Evolutionary conservation across 2,888 invertebrate species (phyloP).

Genomic region (Apocheima hispidaria): DNA sequence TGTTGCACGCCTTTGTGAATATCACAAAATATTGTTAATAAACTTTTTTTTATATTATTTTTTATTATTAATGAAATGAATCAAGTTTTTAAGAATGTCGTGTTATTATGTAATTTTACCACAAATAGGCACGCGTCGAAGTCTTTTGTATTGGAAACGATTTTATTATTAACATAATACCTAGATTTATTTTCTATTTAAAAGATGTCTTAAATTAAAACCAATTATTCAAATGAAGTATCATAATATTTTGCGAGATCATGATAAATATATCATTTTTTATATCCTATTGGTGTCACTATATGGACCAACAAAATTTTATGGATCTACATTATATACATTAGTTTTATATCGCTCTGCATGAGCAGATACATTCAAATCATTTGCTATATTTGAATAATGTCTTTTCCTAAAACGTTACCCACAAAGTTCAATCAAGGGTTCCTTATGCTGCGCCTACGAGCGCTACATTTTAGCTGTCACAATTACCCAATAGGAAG

Average conservation of each 20-base stretch:
- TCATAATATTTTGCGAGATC: neutral
- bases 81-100: neutral
- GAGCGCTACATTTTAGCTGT: conserved; percentile 58
- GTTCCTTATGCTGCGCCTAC: neutral
- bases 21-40: neutral
- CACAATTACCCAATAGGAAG: conserved; percentile 61
- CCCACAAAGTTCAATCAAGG: conserved; percentile 7
- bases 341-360: neutral
- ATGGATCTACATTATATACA: neutral
- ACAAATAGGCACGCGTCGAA: conserved; percentile 26
- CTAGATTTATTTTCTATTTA: neutral
- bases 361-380: neutral
- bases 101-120: neutral
- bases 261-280: neutral
- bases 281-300: neutral
- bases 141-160: conserved; percentile 28
- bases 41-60: neutral
- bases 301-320: neutral
- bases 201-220: neutral
- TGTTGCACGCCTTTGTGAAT: neutral
- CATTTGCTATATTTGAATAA: neutral
- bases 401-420: neutral
- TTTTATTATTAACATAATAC: neutral
- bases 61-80: neutral
- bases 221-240: neutral